Evolutionary conservation across 2,888 invertebrate species (phyloP), one percentile per base, ranked within the genome.

Genomic region (Tuta absoluta): DNA sequence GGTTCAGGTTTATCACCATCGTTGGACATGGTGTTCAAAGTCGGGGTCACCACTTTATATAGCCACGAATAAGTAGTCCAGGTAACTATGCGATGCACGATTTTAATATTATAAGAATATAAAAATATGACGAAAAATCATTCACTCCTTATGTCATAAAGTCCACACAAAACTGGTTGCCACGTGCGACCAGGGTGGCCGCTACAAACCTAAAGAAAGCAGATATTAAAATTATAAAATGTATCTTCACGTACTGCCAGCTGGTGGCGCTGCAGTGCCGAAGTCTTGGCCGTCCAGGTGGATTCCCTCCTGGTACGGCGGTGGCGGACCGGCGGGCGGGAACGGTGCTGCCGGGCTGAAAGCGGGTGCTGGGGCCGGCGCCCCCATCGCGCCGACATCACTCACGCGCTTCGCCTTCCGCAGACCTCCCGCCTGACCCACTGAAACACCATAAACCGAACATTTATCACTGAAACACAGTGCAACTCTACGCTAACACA

Each of bases 361-460:
- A 1, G 78, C 75, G 0, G 87, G 84, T 4, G 83, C 68, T 8
- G 92, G 89, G 0, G 89, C 82, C 12, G 93, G 91, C 4, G 81
- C 91, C n/a, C 94, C 95, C 93, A 95, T 93, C 0, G 94, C 93
- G 65, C 93, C 93, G 10, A 95, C 93, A 87, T 95, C 95, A 75
- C 94, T 94, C 14, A 95, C 95, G 59, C 95, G 89, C 81, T 95
- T 95, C 1, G 93, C 88, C 84, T 94, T 94, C 60, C 93, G 89
- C 56, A 87, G 83, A 33, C 89, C 91, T 8, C 89, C 85, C 8
- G 80, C 68, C 56, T 80, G 84, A 28, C 81, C 82, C 69, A 90
- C 91, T 90, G 68, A 12, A 81, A 82, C 66, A 70, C 63, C 63
- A 68, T 66, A 62, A 67, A 63, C 63, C 68, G 59, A 63, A 63